phyloP scores from a whole-genome alignment of 2,888 invertebrate species.

The Acronicta alni region DNA sequence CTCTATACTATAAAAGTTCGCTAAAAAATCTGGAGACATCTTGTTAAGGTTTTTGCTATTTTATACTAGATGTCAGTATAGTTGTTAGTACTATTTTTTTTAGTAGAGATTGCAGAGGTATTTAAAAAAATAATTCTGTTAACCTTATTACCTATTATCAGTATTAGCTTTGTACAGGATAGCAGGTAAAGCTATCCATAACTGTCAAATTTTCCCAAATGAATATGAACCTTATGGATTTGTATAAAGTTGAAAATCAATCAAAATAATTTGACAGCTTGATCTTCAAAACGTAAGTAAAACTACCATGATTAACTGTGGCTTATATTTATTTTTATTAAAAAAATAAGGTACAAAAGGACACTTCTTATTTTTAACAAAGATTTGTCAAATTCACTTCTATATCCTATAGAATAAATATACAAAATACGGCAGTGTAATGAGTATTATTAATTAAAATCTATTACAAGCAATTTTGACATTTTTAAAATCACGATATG shows the following conservation, averaged over 20 bases:
- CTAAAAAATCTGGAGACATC: too few relatives aligned
- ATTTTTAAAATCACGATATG: constrained; percentile 57
- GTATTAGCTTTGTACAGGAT: not conserved
- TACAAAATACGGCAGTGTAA: constrained; percentile 59
- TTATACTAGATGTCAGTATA: constrained; percentile 8
- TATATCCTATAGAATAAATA: constrained; percentile 63
- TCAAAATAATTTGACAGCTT: too few relatives aligned
- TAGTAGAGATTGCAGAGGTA: not conserved
- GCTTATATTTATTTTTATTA: constrained; percentile 66
- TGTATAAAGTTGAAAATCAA: too few relatives aligned
- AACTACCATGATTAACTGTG: constrained; percentile 35
- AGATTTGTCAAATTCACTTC: constrained; percentile 52
- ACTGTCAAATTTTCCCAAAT: too few relatives aligned
- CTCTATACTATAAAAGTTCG: too few relatives aligned
- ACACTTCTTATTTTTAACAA: constrained; percentile 64
- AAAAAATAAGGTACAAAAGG: constrained; percentile 84
- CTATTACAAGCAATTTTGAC: constrained; percentile 53
- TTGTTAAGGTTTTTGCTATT: not conserved
- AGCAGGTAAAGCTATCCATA: too few relatives aligned
- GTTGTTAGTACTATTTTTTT: not conserved
- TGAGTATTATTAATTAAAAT: constrained; percentile 65
- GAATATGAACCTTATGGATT: too few relatives aligned
- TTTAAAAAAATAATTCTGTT: too few relatives aligned
- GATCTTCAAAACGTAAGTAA: constrained; percentile 16
- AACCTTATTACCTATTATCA: too few relatives aligned